Evolutionary conservation across 1,140 invertebrate genomes (phyloP).

Genomic region (Drosophila carrolli): DNA sequence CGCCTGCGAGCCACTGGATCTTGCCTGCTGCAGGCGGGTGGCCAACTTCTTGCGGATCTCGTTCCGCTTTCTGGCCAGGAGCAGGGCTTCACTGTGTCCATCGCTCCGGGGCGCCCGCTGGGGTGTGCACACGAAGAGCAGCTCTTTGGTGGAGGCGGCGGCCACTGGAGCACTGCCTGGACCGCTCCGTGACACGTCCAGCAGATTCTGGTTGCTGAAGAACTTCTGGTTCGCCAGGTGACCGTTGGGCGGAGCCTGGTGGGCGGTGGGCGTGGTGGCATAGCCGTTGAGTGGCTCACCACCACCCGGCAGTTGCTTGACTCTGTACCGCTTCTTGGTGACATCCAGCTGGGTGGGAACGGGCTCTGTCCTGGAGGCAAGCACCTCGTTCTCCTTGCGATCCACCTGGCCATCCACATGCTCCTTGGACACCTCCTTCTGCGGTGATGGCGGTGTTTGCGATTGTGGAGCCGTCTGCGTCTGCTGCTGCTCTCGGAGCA

Average conservation of each 20-base stretch:
- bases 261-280: slow-evolving; percentile 77
- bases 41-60: slow-evolving; percentile 76
- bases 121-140: slow-evolving; percentile 81
- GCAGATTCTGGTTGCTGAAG: slow-evolving; percentile 81
- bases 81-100: slow-evolving; percentile 64
- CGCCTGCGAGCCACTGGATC: slow-evolving; percentile 23
- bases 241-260: slow-evolving; percentile 56
- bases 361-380: slow-evolving; percentile 50
- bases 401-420: slow-evolving; percentile 12
- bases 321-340: slow-evolving; percentile 72
- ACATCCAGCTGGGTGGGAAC: slow-evolving; percentile 71
- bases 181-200: slow-evolving; percentile 49
- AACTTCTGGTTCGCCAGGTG: slow-evolving; percentile 74
- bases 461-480: slow-evolving; percentile 42
- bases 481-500: slow-evolving; percentile 87
- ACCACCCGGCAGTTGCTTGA: slow-evolving; percentile 69
- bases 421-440: slow-evolving; percentile 32
- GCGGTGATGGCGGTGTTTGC: slow-evolving; percentile 56
- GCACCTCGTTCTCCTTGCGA: slow-evolving; percentile 40
- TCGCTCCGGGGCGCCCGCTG: slow-evolving; percentile 65
- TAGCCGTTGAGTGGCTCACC: slow-evolving; percentile 76
- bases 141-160: slow-evolving; percentile 77
- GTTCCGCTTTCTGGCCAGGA: slow-evolving; percentile 75
- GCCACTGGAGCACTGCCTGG: slow-evolving; percentile 52
- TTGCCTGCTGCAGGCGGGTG: slow-evolving; percentile 60